Evolutionary conservation across 2,797 vertebrate species (phyloP), one percentile per base, ranked within the genome.

Genomic region (Lates japonicus): DNA sequence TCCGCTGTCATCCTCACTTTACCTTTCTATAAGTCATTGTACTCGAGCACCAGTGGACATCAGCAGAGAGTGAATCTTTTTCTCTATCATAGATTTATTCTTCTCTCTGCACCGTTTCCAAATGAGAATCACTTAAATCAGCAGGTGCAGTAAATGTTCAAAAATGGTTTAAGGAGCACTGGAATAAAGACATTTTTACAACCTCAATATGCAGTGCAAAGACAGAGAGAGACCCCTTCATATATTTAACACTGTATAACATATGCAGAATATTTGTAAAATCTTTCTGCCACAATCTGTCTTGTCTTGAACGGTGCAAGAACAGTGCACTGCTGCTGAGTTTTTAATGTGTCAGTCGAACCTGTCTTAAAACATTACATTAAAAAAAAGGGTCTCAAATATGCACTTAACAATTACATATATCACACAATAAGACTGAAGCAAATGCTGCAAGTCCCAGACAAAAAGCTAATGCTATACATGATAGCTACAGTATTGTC

Each of bases 1-100:
- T 59, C 60, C 5, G 16, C 44, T 37, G 6, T 57, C 3, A 29
- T 60, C 57, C 58, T 76, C 41, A 55, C 57, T 69, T 78, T 70
- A 70, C 42, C 29, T 78, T 46, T 54, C 31, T 46, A 19, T 3
- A 29, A 5, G 57, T 65, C 66, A 25, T 3, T 22, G 63, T 68
- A 64, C 72, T 79, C 65, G 64, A 59, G 42, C 58, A 59, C 42
- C 57, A 25, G 58, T 3, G 25, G 1, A 69, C 52, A 48, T 60
- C 54, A 54, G 66, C 19, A 37, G 31, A 61, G 25, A 37, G 31
- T 17, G 17, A 61, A 52, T 35, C 14, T 49, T 58, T 63, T 35
- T 29, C 5, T 12, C 44, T 49, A 22, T 71, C 17, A 29, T 20
- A 41, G 55, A 41, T 55, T 76, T 2, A 33, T 14, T 29, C 4